Evolutionary conservation across 2,888 invertebrate genomes (phyloP).

Genomic region (Sesia bembeciformis): DNA sequence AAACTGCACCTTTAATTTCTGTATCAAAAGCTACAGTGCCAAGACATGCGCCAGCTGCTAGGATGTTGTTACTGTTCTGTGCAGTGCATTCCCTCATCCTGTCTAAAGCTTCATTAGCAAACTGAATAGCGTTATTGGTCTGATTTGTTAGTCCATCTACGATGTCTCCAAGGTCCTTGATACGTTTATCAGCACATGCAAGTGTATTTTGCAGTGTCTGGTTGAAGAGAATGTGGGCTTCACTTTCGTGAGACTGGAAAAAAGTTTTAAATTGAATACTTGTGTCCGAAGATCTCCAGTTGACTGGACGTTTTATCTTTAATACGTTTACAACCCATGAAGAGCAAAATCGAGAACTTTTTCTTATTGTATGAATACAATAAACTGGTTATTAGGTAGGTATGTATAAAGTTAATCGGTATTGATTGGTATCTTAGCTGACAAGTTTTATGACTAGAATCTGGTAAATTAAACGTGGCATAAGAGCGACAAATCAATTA

Average conservation of each 20-base stretch:
- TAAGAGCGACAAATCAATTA: too few species aligned
- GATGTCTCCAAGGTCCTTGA: constrained; percentile 29
- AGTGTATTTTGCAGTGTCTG: constrained; percentile 28
- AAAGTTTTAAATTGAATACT: too few species aligned
- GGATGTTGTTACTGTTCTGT: constrained; percentile 22
- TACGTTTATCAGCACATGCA: constrained; percentile 37
- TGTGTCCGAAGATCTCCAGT: too few species aligned
- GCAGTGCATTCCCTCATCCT: constrained; percentile 43
- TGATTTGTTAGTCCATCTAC: constrained; percentile 24
- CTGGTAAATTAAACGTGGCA: too few species aligned
- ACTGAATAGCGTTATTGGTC: constrained; percentile 26
- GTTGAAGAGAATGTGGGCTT: constrained; percentile 34
- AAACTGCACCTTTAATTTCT: constrained; percentile 36
- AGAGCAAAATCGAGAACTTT: too few species aligned
- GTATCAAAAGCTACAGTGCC: constrained; percentile 35
- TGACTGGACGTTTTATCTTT: too few species aligned
- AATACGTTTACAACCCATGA: too few species aligned
- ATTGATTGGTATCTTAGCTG: not conserved
- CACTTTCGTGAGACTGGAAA: constrained; percentile 31
- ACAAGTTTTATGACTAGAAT: too few species aligned
- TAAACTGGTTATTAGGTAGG: too few species aligned
- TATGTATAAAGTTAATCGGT: not conserved
- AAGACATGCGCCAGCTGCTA: constrained; percentile 40
- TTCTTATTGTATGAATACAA: too few species aligned
- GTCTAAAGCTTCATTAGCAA: constrained; percentile 26